Evolutionary conservation across 2,113 vertebrate genomes (phyloP).

Genomic region (Monarcha castaneiventris): DNA sequence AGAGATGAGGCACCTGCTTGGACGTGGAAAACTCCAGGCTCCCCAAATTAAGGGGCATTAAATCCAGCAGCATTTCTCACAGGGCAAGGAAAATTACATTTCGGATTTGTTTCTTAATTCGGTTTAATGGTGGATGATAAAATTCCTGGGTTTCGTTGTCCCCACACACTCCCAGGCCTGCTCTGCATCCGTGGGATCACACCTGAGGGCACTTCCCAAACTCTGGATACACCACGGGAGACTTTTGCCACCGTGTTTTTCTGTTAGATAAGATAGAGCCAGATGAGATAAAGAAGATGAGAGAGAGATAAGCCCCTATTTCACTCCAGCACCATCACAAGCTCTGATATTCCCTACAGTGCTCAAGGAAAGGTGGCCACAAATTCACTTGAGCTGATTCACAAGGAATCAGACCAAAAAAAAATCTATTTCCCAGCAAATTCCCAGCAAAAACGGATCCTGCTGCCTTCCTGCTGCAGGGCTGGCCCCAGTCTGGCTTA

Average conservation of each 20-base stretch:
- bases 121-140: background rate
- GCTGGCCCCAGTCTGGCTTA: background rate
- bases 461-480: background rate
- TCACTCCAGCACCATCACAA: background rate
- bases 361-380: background rate
- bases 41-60: background rate
- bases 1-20: background rate
- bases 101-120: background rate
- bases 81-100: background rate
- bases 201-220: background rate
- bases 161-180: background rate
- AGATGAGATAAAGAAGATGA: background rate
- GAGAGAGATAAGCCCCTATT: background rate
- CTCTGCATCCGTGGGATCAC: background rate
- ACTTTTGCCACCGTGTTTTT: background rate
- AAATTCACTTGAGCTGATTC: background rate
- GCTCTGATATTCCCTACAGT: background rate
- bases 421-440: background rate
- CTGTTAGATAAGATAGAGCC: background rate
- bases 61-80: background rate
- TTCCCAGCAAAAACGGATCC: background rate
- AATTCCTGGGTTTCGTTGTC: background rate
- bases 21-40: background rate
- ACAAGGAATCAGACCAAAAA: background rate
- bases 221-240: accelerated